Base-by-base conservation (phyloP, 2,113 vertebrate species). In the Megaleporinus macrocephalus region DNA sequence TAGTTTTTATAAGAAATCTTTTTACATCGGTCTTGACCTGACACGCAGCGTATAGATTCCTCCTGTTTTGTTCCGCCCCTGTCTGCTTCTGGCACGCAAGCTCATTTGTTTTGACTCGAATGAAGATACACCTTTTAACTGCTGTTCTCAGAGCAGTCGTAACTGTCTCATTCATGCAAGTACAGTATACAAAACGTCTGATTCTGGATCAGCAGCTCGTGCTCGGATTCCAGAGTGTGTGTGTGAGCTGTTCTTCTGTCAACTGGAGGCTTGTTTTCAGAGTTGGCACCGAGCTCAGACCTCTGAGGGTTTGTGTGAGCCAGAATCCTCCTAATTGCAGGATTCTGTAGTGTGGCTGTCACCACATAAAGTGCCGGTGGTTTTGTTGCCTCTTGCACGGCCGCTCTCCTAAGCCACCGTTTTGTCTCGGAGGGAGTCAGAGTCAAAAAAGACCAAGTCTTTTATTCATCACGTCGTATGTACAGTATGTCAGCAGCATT, bases 71-170 rank as follows among this genome's bases (percentile, higher is more conserved):
- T 20, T 59, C 36, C 13, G 41, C 14, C 36, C 30, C 63, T 71
- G 81, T 80, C 81, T 76, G 82, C 30, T 65, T 30, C 74, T 81
- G 82, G 73, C 85, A 86, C 82, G 85, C 85, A 80, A 84, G 26
- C 75, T 3, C 47, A 14, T 78, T 81, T 84, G 81, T 84, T 86
- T 74, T 86, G 79, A 79, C 73, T 86, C 15, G 63, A 47, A 76
- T 20, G 57, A 47, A 57, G 59, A 51, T 36, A 4, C 16, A 69
- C 63, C 57, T 65, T n/a, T 22, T 1, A 75, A 24, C 13, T 30
- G 6, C 71, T 61, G 76, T 5, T 69, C 71, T 55, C 10, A 18
- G 62, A 49, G 36, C 76, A 72, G 84, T 22, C 20, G 0, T n/a
- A 49, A 62, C 47, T 2, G n/a, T 62, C 18, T 66, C 24, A 41